Evolutionary conservation across 2,888 invertebrate genomes (phyloP), one percentile per base, ranked within the genome.

Genomic region (Phortica magna): DNA sequence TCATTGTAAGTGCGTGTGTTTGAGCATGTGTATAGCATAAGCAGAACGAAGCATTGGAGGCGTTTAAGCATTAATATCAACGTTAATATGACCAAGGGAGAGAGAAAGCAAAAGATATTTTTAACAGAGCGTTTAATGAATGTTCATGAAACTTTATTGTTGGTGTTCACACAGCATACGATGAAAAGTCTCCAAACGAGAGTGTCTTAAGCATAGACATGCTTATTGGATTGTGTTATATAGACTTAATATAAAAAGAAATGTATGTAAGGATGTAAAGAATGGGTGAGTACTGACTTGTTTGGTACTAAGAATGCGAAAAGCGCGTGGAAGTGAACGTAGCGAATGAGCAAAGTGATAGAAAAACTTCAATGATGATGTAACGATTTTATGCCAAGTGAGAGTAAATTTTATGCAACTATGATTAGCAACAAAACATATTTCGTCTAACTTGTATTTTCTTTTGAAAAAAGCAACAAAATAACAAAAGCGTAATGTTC

Each of bases 1-100:
- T 97, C 97, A 55, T 95, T 97, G 92, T 97, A 95, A 91, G 74
- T 59, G 31, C 17, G 48, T n/a, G 68, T n/a, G 19, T 42, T 6
- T 75, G 41, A n/a, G 22, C 68, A 43, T 67, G 61, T 70, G 55
- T 31, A 55, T 55, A 17, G 17, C 14, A 7, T 55, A 55, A 55
- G 17, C n/a, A 2, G 7, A n/a, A 14, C 14, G n/a, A 55, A 55
- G 55, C 14, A 17, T 6, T 9, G 55, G 5, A 55, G 17, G 55
- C 41, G n/a, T 67, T 67, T 17, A 43, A 67, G 7, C 14, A 42
- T 42, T 42, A 9, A 17, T 9, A 42, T 67, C n/a, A 17, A 42
- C 67, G n/a, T 17, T 31, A 6, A 53, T 22, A 65, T 75, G 80
- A 77, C 79, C 78, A 78, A 82, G 55, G 77, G 72, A 73, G 68